Evolutionary conservation across 2,888 invertebrate species (phyloP).

Genomic region (Alentia gelatinosa): DNA sequence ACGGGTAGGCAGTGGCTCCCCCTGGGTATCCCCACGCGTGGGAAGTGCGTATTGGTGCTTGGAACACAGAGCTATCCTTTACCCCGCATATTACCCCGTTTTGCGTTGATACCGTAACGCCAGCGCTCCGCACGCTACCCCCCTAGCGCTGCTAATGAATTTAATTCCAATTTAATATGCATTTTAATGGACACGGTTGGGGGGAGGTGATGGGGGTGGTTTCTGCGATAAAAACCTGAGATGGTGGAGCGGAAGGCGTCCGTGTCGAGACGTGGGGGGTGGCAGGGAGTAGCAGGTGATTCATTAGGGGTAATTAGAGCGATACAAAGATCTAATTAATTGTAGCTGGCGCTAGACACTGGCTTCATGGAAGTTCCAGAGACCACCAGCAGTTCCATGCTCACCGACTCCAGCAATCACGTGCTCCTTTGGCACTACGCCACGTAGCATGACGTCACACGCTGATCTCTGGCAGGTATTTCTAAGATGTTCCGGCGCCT

Average conservation of each 20-base stretch:
- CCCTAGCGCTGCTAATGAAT: slow-evolving; percentile 13
- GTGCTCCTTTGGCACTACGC: not conserved
- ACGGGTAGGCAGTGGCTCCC: no score
- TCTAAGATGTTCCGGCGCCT: not conserved
- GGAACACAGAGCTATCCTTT: not conserved
- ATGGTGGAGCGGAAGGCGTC: no score
- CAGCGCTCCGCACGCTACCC: not conserved
- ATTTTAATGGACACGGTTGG: slow-evolving; percentile 12
- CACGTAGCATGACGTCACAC: no score
- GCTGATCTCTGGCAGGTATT: not conserved
- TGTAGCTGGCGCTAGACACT: not conserved
- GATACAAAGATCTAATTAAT: slow-evolving; percentile 42
- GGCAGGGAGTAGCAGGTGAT: not conserved
- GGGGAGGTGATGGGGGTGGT: no score
- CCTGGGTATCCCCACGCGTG: no score
- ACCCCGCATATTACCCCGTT: not conserved
- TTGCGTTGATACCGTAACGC: not conserved
- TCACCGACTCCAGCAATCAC: not conserved
- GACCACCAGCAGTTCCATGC: not conserved
- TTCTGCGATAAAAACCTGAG: no score
- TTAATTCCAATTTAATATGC: slow-evolving; percentile 47
- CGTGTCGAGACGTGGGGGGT: no score
- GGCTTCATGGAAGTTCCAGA: not conserved
- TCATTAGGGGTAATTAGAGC: slow-evolving; percentile 34
- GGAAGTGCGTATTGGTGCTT: not conserved